Conservation (phyloP, 2,888 invertebrate species). For the Fragum whitleyi region DNA sequence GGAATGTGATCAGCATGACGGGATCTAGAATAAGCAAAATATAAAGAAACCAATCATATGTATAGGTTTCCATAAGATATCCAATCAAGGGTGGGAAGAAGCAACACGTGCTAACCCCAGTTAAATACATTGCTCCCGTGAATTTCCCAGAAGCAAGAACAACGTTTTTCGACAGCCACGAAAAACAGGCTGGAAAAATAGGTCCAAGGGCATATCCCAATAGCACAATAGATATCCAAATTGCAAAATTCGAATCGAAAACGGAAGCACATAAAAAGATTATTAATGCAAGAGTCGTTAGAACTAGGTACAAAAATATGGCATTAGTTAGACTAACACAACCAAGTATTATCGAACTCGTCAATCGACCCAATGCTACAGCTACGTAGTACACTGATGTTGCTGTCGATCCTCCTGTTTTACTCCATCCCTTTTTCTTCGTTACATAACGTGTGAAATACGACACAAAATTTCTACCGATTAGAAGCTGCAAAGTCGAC, state of each 20-base stretch:
- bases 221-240: not conserved
- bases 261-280: not conserved
- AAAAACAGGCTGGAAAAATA: constrained; percentile 1
- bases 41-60: constrained; percentile 24
- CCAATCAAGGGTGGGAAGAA: constrained; percentile 16
- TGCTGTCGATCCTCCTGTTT: not conserved
- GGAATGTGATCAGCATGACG: not conserved
- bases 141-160: constrained; percentile 1
- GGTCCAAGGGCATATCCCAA: constrained; percentile 2
- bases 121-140: not conserved
- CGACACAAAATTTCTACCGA: not conserved
- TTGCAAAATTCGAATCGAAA: not conserved
- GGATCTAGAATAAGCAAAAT: not conserved
- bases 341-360: not conserved
- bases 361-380: not conserved
- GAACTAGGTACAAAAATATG: not conserved
- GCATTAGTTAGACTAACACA: not conserved
- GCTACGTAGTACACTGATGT: constrained; percentile 1
- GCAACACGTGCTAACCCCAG: not conserved
- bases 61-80: constrained; percentile 1
- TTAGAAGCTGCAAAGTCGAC: not conserved
- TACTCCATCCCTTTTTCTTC: not conserved
- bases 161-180: constrained; percentile 7
- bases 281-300: not conserved
- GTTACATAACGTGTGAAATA: not conserved